These are phyloP conservation scores for Apamea anceps DNA, from an alignment of 2,888 invertebrate genomes.

Conservation along the genomic window DNA sequence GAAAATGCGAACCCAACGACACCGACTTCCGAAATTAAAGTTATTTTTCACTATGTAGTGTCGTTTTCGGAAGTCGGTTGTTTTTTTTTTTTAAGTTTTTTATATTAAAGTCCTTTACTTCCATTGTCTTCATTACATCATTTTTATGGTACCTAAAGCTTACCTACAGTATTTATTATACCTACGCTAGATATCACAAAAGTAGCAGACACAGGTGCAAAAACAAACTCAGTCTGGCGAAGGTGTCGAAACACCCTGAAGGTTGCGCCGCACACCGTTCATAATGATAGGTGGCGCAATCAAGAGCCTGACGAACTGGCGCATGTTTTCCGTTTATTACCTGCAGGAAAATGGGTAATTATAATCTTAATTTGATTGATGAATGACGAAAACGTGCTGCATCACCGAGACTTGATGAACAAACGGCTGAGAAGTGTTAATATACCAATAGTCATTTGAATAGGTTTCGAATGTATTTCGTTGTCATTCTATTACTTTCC, in stretches of 20 bases:
- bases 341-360: constrained; percentile 20
- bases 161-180: background rate
- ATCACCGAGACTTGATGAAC: background rate
- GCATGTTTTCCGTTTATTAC: constrained; percentile 37
- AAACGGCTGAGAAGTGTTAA: background rate
- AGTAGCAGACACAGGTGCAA: constrained; percentile 21
- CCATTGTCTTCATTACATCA: background rate
- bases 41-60: too few relatives aligned
- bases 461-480: background rate
- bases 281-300: constrained; percentile 33
- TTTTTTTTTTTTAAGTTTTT: too few relatives aligned
- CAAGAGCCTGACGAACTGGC: background rate
- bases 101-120: too few relatives aligned
- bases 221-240: constrained; percentile 3
- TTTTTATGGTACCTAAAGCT: background rate
- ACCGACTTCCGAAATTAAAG: too few relatives aligned
- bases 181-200: background rate
- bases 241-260: constrained; percentile 48
- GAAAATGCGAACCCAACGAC: too few relatives aligned
- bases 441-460: background rate
- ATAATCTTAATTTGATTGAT: constrained; percentile 41
- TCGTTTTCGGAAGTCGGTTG: too few relatives aligned
- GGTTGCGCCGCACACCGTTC: constrained; percentile 30
- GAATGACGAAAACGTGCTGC: background rate
- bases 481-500: too few relatives aligned